Evolutionary conservation across 1,140 invertebrate species (phyloP), one percentile per base, ranked within the genome.

Genomic region (Grapholita molesta): DNA sequence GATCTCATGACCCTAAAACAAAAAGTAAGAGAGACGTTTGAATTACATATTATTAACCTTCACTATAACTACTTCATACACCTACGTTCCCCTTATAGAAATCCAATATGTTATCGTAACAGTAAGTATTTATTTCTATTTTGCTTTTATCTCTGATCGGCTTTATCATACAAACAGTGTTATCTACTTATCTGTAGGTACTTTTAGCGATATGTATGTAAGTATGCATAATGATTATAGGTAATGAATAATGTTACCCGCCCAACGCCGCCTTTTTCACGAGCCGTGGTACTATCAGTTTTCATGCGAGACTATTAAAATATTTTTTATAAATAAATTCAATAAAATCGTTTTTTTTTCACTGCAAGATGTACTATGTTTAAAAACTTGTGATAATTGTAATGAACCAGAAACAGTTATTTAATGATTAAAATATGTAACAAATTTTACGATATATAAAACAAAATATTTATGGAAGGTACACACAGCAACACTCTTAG

Each of bases 51-150:
- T 21, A 7, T 48, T 8, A 18, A 42, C 38, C 15, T 42, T 48
- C 42, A 48, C 8, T 15, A n/a, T 21, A n/a, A 48, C 35, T 12
- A 7, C 12, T n/a, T 12, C 42, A 48, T 48, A 18, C 18, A 0
- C 4, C 8, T 21, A 48, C 42, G 21, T 61, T 32, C 55, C 28
- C 15, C 28, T 30, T 61, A 61, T 61, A 30, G 28, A 7, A 4
- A 30, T 18, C n/a, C 25, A 55, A 55, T 55, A 55, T 55, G 15
- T 55, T 55, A 55, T 61, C 55, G n/a, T 28, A 61, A 61, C 55
- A n/a, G 55, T 61, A 61, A 28, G 55, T 57, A 32, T 7, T 12
- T 61, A 28, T 28, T 25, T 61, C 24, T 32, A 61, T 61, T 32
- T 32, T 28, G 55, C 25, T 32, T 61, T 61, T 61, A 61, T 61